Base-by-base conservation (phyloP, 2,888 invertebrate species). In the Drosophila buzzatii region DNA sequence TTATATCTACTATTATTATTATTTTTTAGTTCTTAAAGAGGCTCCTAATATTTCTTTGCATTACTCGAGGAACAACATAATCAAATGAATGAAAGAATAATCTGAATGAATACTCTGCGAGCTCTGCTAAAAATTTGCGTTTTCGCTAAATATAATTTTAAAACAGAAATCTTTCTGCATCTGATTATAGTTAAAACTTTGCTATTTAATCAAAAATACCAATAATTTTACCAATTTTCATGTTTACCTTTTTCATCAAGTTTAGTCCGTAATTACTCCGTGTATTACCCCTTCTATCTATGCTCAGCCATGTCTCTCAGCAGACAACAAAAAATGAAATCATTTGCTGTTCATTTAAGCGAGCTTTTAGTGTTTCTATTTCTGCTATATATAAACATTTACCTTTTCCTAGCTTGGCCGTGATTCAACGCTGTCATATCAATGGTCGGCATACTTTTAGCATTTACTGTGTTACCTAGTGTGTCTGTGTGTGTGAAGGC, bases 341-440 rank as follows among this genome's bases (percentile, higher is more conserved):
- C 10, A 23, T 23, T 53, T n/a, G 27, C 6, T 27, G 53, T 55
- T 27, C 27, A 27, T 16, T 39, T 12, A 27, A 23, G 39, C 23
- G 23, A 39, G 23, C 12, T 10, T 27, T 53, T 27, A 53, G 10
- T 53, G 27, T 14, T 18, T 33, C 1, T 35, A 51, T 33, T 18
- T 2, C 16, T 9, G 1, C 27, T 27, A 31, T 47, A 31, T 31
- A n/a, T 31, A 47, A 9, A 27, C 27, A 27, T 49, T 35, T 42
- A 42, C n/a, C n/a, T 60, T 60, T 56, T 75, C 71, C 66, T 70
- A 67, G 65, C 73, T 62, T 77, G 79, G 73, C 76, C 79, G 79
- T 86, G 85, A 89, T 81, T 73, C 78, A 70, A 69, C 72, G 68
- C 55, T 76, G 70, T 61, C 57, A 59, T 76, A 70, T 72, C 83